Conservation (phyloP, 2,797 vertebrate genomes). For the Mallotus villosus region DNA sequence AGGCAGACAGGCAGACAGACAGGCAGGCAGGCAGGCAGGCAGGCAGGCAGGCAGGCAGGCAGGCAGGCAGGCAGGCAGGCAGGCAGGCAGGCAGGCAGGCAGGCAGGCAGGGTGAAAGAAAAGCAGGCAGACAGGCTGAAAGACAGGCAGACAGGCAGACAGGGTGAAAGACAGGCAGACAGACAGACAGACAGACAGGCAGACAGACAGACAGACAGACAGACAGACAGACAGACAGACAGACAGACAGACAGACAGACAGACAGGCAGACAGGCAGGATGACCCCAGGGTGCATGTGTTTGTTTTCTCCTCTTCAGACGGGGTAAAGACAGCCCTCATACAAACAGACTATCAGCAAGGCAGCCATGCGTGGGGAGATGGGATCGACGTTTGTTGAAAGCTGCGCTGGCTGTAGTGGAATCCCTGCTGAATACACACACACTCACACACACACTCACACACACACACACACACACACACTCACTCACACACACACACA, state of each 20-base stretch:
- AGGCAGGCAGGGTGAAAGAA: too few relatives aligned
- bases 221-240: too few relatives aligned
- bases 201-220: too few relatives aligned
- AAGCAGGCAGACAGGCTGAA: too few relatives aligned
- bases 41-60: too few relatives aligned
- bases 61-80: too few relatives aligned
- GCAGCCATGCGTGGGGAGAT: conserved; percentile 52
- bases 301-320: background rate
- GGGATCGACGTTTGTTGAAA: conserved; percentile 66
- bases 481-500: conserved; percentile 27
- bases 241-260: background rate
- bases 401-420: conserved; percentile 11
- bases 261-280: background rate
- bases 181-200: too few relatives aligned
- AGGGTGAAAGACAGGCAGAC: too few relatives aligned
- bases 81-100: too few relatives aligned
- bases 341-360: conserved; percentile 63
- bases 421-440: conserved; percentile 33
- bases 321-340: conserved; percentile 9
- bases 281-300: background rate
- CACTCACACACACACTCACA: conserved; percentile 32
- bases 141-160: too few relatives aligned
- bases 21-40: too few relatives aligned
- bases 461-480: conserved; percentile 32
- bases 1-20: too few relatives aligned